Conservation (phyloP, 2,113 vertebrate genomes). For the Poeciliopsis prolifica region DNA sequence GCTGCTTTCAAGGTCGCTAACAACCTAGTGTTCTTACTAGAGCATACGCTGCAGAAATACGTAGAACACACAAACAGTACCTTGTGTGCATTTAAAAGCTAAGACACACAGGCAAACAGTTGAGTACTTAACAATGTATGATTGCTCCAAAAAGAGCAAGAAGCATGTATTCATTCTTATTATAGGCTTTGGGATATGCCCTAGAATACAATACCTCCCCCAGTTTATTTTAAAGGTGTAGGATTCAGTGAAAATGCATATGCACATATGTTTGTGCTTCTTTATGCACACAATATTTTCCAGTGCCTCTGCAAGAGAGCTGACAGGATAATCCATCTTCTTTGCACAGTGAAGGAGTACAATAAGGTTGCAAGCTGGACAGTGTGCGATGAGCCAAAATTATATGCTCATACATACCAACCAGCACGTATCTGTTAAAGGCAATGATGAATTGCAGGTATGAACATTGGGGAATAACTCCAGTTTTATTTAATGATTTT, state of each 20-base stretch:
- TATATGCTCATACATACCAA: constrained; percentile 4
- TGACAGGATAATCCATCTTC: constrained; percentile 69
- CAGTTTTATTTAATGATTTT: neutral
- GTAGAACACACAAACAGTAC: neutral
- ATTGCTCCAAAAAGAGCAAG: no score
- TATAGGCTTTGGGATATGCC: neutral
- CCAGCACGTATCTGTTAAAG: neutral
- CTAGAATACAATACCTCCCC: neutral
- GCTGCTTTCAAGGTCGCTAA: constrained; percentile 49
- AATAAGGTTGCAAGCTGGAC: constrained; percentile 35
- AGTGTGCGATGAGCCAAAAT: constrained; percentile 19
- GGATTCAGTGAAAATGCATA: neutral
- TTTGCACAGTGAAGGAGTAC: constrained; percentile 41
- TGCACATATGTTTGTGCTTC: neutral
- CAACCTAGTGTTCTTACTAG: constrained; percentile 40
- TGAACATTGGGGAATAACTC: neutral
- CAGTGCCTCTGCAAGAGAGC: constrained; percentile 30
- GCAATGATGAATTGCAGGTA: neutral
- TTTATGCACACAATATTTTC: constrained; percentile 18
- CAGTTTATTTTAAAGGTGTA: neutral
- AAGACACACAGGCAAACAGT: constrained; percentile 4
- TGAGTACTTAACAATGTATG: neutral
- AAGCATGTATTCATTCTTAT: no score
- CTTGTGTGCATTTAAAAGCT: neutral
- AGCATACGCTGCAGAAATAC: constrained; percentile 26